These are phyloP conservation scores for Amphibalanus amphitrite DNA, from an alignment of 1,140 invertebrate species.

Conservation along the genomic window DNA sequence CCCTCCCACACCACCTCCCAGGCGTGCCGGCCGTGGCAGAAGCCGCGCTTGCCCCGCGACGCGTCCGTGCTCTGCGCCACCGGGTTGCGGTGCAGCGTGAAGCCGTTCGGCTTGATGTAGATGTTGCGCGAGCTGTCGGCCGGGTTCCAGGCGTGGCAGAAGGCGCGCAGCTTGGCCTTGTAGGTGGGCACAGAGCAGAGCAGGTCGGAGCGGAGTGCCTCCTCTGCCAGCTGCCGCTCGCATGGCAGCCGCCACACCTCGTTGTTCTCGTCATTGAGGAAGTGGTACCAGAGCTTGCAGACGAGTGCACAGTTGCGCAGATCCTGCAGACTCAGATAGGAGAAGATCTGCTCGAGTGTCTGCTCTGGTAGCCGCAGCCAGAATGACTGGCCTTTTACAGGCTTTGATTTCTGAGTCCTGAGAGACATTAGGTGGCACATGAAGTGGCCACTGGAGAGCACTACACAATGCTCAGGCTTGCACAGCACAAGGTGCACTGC, in stretches of 20 bases:
- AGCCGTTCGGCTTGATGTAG: constrained; percentile 91
- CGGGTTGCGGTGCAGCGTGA: constrained; percentile 92
- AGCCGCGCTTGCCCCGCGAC: constrained; percentile 82
- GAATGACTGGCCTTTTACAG: too few species aligned
- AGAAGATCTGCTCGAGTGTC: constrained; percentile 85
- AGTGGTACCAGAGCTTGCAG: constrained; percentile 82
- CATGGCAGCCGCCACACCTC: constrained; percentile 90
- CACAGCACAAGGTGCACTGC: too few species aligned
- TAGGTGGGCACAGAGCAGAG: constrained; percentile 73
- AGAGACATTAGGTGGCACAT: too few species aligned
- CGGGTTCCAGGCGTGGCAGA: constrained; percentile 91
- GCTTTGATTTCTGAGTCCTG: too few species aligned
- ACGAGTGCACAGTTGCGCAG: constrained; percentile 75
- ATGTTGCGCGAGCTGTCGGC: constrained; percentile 93
- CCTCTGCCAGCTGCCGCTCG: constrained; percentile 65
- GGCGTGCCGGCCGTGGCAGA: constrained; percentile 78
- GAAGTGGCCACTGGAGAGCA: too few species aligned
- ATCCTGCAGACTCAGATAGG: constrained; percentile 72
- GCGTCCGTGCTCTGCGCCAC: constrained; percentile 97
- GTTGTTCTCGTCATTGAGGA: constrained; percentile 83
- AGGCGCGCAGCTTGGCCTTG: constrained; percentile 85
- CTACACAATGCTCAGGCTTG: too few species aligned
- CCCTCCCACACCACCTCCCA: constrained; percentile 99
- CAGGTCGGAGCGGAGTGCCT: constrained; percentile 71
- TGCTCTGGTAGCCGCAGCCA: constrained; percentile 36